Conservation (phyloP, 2,797 vertebrate species). For the Pelobates cultripes region DNA sequence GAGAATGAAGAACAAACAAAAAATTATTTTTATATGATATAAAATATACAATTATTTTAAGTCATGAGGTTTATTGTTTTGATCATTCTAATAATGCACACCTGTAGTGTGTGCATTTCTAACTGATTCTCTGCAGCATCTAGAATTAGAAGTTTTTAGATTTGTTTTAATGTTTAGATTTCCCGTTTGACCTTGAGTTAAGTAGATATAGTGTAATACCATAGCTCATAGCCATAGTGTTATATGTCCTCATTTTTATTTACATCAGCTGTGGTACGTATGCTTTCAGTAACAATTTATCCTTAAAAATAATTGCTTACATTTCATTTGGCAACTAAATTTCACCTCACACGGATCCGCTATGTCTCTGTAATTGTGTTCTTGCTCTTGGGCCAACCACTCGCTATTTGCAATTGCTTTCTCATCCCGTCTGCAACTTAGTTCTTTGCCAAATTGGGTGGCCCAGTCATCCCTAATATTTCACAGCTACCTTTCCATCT, state of each 20-base stretch:
- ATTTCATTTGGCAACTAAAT: background rate
- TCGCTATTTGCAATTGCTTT: conserved; percentile 27
- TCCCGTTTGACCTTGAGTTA: too few relatives aligned
- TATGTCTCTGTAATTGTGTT: conserved; percentile 11
- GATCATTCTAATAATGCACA: too few relatives aligned
- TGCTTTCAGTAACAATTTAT: background rate
- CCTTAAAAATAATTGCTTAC: background rate
- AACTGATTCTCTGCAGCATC: too few relatives aligned
- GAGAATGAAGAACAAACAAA: too few relatives aligned
- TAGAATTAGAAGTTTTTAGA: too few relatives aligned
- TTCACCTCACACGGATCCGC: background rate
- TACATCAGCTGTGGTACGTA: background rate
- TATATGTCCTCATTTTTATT: background rate
- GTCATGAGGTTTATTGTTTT: too few relatives aligned
- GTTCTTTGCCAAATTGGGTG: conserved; percentile 34
- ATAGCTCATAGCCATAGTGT: too few relatives aligned
- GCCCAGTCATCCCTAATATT: conserved; percentile 36
- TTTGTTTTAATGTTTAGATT: too few relatives aligned
- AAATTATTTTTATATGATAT: too few relatives aligned
- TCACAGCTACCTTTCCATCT: conserved; percentile 34
- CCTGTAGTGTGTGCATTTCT: too few relatives aligned
- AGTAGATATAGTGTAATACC: background rate
- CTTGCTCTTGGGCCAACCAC: conserved; percentile 2
- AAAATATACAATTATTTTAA: too few relatives aligned
- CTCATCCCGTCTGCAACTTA: conserved; percentile 8